Evolutionary conservation across 2,797 vertebrate genomes (phyloP).

Genomic region (Pelobates cultripes): DNA sequence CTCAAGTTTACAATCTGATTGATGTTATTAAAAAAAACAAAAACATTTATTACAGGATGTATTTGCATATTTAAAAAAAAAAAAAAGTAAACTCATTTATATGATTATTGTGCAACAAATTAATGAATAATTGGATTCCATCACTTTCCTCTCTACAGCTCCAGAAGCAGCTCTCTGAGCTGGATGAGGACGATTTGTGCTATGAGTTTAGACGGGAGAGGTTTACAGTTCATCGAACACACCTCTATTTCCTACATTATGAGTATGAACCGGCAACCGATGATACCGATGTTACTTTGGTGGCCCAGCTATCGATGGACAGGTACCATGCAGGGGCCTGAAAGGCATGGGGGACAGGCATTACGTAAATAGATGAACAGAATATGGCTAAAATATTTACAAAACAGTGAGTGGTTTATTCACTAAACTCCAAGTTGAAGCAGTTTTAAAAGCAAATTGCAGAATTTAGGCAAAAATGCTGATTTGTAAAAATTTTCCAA

Average conservation of each 20-base stretch:
- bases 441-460: too few relatives aligned
- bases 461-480: too few relatives aligned
- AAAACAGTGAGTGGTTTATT: too few relatives aligned
- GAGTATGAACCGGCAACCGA: slow-evolving; percentile 85
- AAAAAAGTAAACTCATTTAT: not conserved
- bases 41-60: too few relatives aligned
- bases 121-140: not conserved
- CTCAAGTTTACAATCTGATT: too few relatives aligned
- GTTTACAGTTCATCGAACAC: slow-evolving; percentile 94
- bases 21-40: too few relatives aligned
- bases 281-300: slow-evolving; percentile 89
- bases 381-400: too few relatives aligned
- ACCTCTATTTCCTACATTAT: slow-evolving; percentile 95
- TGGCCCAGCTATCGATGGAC: slow-evolving; percentile 98
- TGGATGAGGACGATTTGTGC: slow-evolving; percentile 95
- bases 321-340: slow-evolving; percentile 70
- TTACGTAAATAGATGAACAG: too few relatives aligned
- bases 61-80: too few relatives aligned
- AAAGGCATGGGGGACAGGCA: not conserved
- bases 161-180: slow-evolving; percentile 92
- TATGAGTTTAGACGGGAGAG: slow-evolving; percentile 96
- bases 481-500: too few relatives aligned
- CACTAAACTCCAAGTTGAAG: too few relatives aligned
- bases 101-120: not conserved
- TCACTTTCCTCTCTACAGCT: slow-evolving; percentile 73